Evolutionary conservation across 2,797 vertebrate genomes (phyloP), one percentile per base, ranked within the genome.

Genomic region (Cossypha dichroa): DNA sequence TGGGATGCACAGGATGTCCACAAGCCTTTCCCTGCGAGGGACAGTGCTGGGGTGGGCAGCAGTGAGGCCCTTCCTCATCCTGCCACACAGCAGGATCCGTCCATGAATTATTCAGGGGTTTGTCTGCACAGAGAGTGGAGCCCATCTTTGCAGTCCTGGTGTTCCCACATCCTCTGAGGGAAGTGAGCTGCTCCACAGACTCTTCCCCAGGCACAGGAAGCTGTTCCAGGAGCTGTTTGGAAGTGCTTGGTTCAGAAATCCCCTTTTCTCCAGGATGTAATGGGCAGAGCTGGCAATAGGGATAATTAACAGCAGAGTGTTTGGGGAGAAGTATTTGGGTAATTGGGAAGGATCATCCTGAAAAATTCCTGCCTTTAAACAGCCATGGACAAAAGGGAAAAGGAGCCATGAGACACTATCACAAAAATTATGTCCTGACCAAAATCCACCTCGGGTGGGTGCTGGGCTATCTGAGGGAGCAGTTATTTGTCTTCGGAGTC

Each of bases 21-120:
- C 36, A 4, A 26, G 29, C 16, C 52, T 28, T 76, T 43, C n/a
- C 40, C 55, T 88, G 48, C 8, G 56, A 10, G 25, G 70, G 78
- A 15, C n/a, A 2, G 19, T 64, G 59, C 75, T 38, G 75, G 51
- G 40, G 16, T 22, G 85, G n/a, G 45, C 67, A 43, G 26, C n/a
- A n/a, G 60, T 0, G 0, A 49, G 70, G 19, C 16, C 12, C 45
- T 58, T 58, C n/a, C 79, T 77, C 29, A 11, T 59, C 59, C 85
- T 58, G 52, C 33, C 1, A 0, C 45, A 28, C 25, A 85, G 64
- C n/a, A 41, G 41, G 16, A 49, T 34, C 75, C 1, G 3, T 2
- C 62, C 15, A 3, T 38, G 10, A 59, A 69, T 63, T 31, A 40
- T 21, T 49, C 46, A 36, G 85, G 14, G 14, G 2, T 72, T 51